These are phyloP conservation scores for Pachyramphus minor DNA, from an alignment of 2,113 vertebrate species.

Conservation along the genomic window DNA sequence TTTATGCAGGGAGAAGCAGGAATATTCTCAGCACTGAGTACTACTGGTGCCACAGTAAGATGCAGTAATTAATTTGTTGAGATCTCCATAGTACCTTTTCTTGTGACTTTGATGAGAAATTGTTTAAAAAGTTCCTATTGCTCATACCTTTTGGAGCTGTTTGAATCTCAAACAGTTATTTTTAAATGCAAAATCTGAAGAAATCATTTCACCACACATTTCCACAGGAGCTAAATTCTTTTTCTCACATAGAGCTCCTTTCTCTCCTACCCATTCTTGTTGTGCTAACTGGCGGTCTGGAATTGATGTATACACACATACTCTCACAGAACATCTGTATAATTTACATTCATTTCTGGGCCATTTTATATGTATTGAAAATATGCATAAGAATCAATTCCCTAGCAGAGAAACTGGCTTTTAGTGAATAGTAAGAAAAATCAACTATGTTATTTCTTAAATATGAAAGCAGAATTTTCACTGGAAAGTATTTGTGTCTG, in stretches of 20 bases:
- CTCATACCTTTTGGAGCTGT: background rate
- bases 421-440: background rate
- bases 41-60: background rate
- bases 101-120: background rate
- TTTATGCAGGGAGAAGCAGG: background rate
- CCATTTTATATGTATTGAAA: background rate
- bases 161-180: background rate
- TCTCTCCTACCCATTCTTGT: background rate
- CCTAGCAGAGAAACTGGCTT: background rate
- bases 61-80: background rate
- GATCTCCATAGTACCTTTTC: background rate
- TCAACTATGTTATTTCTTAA: background rate
- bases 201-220: background rate
- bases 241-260: background rate
- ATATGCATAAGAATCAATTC: background rate
- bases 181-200: background rate
- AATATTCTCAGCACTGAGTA: background rate
- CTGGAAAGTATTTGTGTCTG: background rate
- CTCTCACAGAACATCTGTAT: background rate
- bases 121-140: background rate
- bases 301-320: background rate
- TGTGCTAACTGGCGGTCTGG: background rate
- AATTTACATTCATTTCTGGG: background rate
- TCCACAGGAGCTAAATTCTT: background rate
- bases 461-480: background rate